Evolutionary conservation across 2,888 invertebrate species (phyloP), one percentile per base, ranked within the genome.

Genomic region (Polyommatus iphigenia): DNA sequence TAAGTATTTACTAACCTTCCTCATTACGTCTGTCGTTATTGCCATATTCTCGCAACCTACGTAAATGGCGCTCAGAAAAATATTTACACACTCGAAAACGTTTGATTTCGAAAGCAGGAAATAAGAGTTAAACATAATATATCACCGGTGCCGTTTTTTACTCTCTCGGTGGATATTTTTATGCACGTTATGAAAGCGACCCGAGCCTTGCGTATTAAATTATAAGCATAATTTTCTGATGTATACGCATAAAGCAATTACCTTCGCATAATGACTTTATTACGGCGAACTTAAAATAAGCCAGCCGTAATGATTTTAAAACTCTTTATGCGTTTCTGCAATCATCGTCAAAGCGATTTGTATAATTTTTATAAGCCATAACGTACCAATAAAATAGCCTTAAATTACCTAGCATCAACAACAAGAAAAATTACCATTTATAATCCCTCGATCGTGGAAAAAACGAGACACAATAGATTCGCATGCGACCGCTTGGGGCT

Each of bases 1-100:
- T 78, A 78, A 85, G 84, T 86, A 87, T 87, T 88, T 85, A 84
- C 85, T 87, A 87, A 84, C 87, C 87, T 89, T 89, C 88, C 89
- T 91, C 90, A 91, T 91, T 91, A 91, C 90, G 88, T 88, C 88
- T 89, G 90, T 88, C 89, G 87, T 89, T 90, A 91, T 90, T 89
- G 89, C 89, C 87, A 87, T 88, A 88, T 87, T 85, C 83, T 85
- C 86, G 87, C 86, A 88, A 89, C 88, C 87, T 89, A 87, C 88
- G 88, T 89, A 88, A 88, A 86, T 86, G 87, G 87, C 87, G 89
- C 87, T 88, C 85, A 86, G 88, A 90, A 89, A 90, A 91, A 91
- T 91, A 91, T 92, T 91, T 89, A 89, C 89, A 88, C 87, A 88
- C 87, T 85, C 84, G 83, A 82, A 86, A 87, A 88, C 88, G 89